Evolutionary conservation across 2,888 invertebrate genomes (phyloP), one percentile per base, ranked within the genome.

Genomic region (Eurois occulta): DNA sequence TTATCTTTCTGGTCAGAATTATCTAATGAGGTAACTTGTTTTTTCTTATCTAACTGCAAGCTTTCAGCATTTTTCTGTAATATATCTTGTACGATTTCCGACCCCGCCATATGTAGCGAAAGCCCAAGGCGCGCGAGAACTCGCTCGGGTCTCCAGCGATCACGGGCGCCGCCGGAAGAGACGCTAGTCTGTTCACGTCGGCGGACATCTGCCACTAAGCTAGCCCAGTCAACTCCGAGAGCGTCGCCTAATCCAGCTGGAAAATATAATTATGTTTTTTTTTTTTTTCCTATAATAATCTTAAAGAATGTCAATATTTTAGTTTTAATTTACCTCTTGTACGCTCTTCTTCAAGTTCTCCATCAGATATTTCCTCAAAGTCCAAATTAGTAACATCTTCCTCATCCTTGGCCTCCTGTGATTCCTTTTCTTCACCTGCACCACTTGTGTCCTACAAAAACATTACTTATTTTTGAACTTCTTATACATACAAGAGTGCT

Each of bases 191-290:
- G 97, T 86, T 96, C 96, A 7, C 96, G 94, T 21, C 96, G 94
- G 55, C 97, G 97, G 10, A 98, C 98, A 94, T 98, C 98, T 5
- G 98, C 98, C 0, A 98, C 98, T 67, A 99, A 96, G 92, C 98
- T 98, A 21, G 98, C 98, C 99, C 99, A 99, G 94, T 99, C 99
- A 2, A 99, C 99, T n/a, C 99, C 99, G 46, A 99, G 95, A n/a
- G 99, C 99, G 94, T 99, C 99, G 10, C 99, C 99, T 82, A 99
- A 97, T 55, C 98, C 97, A 95, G 96, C 96, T 96, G 81, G 28
- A 91, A 90, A 72, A 62, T 38, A 28, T 24, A 38, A 32, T 64
- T 64, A 35, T 43, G 21, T n/a, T 16, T 16, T 38, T 21, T 21
- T 21, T 24, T 28, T 24, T 69, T 66, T 21, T 28, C 24, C 32